Conservation (phyloP, 2,113 vertebrate species). For the Ammospiza nelsoni region DNA sequence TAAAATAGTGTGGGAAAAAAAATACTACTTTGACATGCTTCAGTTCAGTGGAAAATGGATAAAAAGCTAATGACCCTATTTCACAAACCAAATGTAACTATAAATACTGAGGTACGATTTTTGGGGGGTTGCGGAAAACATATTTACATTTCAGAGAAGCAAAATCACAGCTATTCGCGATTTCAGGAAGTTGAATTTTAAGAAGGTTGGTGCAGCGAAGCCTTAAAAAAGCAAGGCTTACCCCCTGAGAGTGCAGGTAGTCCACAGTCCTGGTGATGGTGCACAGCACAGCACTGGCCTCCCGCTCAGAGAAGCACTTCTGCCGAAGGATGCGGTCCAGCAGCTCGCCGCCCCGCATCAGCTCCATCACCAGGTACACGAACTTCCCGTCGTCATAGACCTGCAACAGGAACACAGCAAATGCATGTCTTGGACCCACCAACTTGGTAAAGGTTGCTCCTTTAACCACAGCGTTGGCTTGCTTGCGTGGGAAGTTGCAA, state of each 20-base stretch:
- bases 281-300: conserved; percentile 89
- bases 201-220: background rate
- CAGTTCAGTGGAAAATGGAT: background rate
- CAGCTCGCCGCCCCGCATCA: conserved; percentile 91
- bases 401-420: conserved; percentile 48
- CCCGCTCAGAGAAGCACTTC: conserved; percentile 88
- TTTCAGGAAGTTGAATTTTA: background rate
- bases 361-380: conserved; percentile 91
- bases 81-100: background rate
- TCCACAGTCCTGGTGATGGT: conserved; percentile 91
- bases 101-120: background rate
- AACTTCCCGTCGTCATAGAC: conserved; percentile 91
- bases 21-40: background rate
- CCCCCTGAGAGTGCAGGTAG: conserved; percentile 94
- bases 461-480: background rate
- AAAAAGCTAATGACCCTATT: background rate
- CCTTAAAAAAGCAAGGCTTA: conserved; percentile 53
- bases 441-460: background rate
- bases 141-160: background rate
- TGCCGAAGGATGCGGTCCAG: conserved; percentile 88
- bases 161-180: background rate
- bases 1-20: background rate
- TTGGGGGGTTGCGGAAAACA: fast-evolving
- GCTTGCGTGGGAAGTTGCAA: background rate
- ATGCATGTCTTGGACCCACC: background rate